Evolutionary conservation across 2,888 invertebrate species (phyloP), one percentile per base, ranked within the genome.

Genomic region (Thyatira batis): DNA sequence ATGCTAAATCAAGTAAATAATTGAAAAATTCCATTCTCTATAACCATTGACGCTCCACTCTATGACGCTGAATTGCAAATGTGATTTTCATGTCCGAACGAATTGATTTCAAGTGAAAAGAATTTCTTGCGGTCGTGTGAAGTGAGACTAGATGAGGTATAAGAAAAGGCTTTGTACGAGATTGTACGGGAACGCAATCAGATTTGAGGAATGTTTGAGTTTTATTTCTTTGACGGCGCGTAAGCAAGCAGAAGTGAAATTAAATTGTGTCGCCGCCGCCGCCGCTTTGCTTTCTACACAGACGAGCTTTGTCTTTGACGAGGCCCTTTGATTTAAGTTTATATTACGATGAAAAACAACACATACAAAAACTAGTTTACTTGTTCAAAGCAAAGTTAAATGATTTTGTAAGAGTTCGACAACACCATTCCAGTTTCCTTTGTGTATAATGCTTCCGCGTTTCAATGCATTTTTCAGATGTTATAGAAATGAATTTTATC

Each of bases 1-100:
- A 57, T 67, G 68, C 61, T 68, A 73, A 75, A 76, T 73, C 73
- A 78, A 72, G 70, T 71, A 70, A 67, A 74, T 80, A 76, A 82
- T 80, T 80, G 76, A 71, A 75, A 76, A 76, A 71, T 73, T 73
- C 66, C 66, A 58, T 48, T 43, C 49, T 55, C 52, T 59, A 50
- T 51, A 55, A 57, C 57, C 49, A 43, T 55, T 57, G 57, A 60
- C 60, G 53, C 50, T 55, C 59, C 50, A 58, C 57, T 59, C 58
- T 58, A 59, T 63, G 61, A 59, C 28, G 55, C 57, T 58, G 58
- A 65, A 55, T 62, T 60, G 53, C 50, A 65, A 67, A 68, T 63
- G 58, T 58, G 53, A 63, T 65, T 68, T 63, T 43, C 39, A 28
- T 54, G 54, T 53, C 52, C 57, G 53, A 48, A 44, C 54, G 52